Conservation (phyloP, 2,888 invertebrate genomes). For the Aricia artaxerxes region DNA sequence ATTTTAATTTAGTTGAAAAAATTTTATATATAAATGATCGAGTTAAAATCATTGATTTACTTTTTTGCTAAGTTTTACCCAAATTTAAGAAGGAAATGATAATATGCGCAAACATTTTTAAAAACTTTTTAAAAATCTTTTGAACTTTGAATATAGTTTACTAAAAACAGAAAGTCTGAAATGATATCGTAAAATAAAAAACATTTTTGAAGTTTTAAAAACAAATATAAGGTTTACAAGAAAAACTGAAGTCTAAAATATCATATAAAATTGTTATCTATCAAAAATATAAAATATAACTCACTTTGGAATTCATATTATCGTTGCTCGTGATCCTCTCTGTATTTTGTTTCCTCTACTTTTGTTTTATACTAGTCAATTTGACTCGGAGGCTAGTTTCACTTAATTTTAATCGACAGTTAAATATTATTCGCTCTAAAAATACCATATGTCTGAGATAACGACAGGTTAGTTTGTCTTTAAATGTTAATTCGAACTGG, state of each 20-base stretch:
- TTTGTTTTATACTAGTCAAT: neutral
- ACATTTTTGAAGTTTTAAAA: too few species aligned
- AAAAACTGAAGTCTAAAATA: neutral
- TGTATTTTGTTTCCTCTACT: neutral
- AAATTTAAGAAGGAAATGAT: too few species aligned
- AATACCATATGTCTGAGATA: neutral
- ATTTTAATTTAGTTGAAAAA: too few species aligned
- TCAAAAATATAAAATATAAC: neutral
- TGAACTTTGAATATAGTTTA: too few species aligned
- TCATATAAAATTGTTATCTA: neutral
- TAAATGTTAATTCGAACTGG: constrained; percentile 1
- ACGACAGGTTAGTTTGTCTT: neutral
- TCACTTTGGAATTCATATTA: constrained; percentile 13
- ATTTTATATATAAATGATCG: too few species aligned
- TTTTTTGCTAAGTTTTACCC: too few species aligned
- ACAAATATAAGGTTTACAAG: too few species aligned
- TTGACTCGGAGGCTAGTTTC: neutral
- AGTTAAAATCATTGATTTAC: too few species aligned
- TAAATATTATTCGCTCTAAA: neutral
- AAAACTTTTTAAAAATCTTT: too few species aligned
- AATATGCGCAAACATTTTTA: too few species aligned
- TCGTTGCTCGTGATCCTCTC: constrained; percentile 1
- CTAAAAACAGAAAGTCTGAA: too few species aligned
- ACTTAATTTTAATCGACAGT: neutral
- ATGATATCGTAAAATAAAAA: too few species aligned